Evolutionary conservation across 2,113 vertebrate genomes (phyloP).

Genomic region (Scomber japonicus): DNA sequence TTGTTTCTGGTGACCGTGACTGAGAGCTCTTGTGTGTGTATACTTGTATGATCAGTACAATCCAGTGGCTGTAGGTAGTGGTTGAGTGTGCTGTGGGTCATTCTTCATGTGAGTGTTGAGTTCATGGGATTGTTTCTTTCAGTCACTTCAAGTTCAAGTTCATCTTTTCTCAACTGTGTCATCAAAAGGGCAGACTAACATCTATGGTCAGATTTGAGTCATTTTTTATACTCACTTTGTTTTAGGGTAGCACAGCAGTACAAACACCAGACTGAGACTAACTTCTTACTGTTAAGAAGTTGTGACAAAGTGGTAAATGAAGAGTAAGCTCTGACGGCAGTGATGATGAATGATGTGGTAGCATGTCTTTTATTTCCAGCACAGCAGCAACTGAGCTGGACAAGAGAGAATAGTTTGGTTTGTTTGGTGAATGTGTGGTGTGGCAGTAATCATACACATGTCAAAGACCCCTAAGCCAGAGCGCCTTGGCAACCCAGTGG

Average conservation of each 20-base stretch:
- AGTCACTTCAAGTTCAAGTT: background rate
- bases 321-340: background rate
- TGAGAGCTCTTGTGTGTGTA: background rate
- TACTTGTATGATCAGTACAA: background rate
- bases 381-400: background rate
- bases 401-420: background rate
- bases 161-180: conserved; percentile 3
- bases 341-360: background rate
- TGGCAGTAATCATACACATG: background rate
- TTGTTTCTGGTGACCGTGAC: background rate
- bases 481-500: too few relatives aligned
- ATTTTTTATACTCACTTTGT: background rate
- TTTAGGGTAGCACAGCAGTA: background rate
- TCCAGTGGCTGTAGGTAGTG: conserved; percentile 1
- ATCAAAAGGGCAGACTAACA: background rate
- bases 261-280: background rate
- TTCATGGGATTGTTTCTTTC: background rate
- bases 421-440: background rate
- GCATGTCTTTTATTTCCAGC: background rate
- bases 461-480: too few relatives aligned
- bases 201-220: background rate
- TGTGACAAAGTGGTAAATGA: background rate
- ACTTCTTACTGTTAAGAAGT: background rate
- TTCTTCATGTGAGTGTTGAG: conserved; percentile 30
- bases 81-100: conserved; percentile 20